These are phyloP conservation scores for Irena cyanogastra DNA, from an alignment of 2,113 vertebrate species.

Conservation along the genomic window DNA sequence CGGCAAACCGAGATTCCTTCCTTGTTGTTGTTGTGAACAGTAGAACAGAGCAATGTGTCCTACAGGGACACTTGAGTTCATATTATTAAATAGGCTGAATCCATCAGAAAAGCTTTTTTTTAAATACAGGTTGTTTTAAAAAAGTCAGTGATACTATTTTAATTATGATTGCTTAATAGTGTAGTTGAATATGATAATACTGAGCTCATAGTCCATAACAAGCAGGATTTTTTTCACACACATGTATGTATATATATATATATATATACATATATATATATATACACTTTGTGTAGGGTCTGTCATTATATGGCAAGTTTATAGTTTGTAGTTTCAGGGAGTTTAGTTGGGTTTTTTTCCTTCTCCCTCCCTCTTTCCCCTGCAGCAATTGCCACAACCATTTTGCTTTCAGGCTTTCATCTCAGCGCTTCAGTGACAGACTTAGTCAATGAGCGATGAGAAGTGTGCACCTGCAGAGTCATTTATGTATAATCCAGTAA, in stretches of 20 bases:
- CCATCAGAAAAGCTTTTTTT: background rate
- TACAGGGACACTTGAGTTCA: background rate
- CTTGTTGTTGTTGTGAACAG: background rate
- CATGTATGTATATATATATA: too few relatives aligned
- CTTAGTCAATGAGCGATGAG: background rate
- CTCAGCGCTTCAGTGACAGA: background rate
- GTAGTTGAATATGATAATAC: background rate
- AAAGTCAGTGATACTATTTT: background rate
- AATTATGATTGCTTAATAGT: background rate
- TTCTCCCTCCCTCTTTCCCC: background rate
- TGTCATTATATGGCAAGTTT: background rate
- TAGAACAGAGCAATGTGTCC: background rate
- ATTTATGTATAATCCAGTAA: background rate
- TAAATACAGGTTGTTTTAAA: background rate
- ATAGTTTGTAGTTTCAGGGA: background rate
- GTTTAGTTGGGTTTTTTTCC: fast-evolving
- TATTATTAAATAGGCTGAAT: background rate
- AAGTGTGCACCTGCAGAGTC: background rate
- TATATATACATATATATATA: too few relatives aligned
- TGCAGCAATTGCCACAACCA: background rate
- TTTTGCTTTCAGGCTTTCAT: background rate
- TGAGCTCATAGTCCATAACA: background rate
- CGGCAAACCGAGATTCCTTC: background rate
- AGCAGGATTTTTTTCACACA: background rate
- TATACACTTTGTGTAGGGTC: background rate